Evolutionary conservation across 2,113 vertebrate genomes (phyloP).

Genomic region (Leptobrachium leishanense): DNA sequence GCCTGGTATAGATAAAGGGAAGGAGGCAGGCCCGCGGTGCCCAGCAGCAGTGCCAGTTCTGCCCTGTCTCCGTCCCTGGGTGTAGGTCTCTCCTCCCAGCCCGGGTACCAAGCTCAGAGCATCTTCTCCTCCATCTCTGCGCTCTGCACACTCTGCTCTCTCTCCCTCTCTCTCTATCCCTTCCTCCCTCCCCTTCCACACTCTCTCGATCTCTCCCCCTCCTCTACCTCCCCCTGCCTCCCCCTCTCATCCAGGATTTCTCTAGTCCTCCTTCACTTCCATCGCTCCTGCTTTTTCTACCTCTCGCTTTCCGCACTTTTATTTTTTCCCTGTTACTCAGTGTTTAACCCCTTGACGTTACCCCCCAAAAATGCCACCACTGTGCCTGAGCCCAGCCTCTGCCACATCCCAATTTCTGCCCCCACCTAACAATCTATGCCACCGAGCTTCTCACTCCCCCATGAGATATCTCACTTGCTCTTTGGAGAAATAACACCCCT

Average conservation of each 20-base stretch:
- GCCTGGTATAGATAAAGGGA: background rate
- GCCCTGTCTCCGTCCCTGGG: slow-evolving; percentile 9
- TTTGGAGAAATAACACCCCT: too few species aligned
- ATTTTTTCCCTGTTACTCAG: background rate
- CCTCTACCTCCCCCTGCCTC: background rate
- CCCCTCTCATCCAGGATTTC: slow-evolving; percentile 1
- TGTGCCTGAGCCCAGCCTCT: too few species aligned
- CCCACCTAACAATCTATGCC: too few species aligned
- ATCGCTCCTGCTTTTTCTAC: slow-evolving; percentile 5
- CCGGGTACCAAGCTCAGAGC: slow-evolving; percentile 35
- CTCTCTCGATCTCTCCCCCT: slow-evolving; percentile 7
- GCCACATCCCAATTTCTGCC: too few species aligned
- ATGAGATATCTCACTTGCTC: too few species aligned
- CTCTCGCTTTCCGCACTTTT: background rate
- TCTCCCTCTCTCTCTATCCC: slow-evolving; percentile 11
- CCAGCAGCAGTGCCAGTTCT: slow-evolving; percentile 14
- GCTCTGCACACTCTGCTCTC: slow-evolving; percentile 29
- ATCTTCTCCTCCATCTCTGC: slow-evolving; percentile 42
- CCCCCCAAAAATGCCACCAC: background rate
- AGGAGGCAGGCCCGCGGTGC: slow-evolving; percentile 10
- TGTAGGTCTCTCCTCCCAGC: background rate
- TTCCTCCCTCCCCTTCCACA: slow-evolving; percentile 1
- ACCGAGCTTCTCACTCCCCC: too few species aligned
- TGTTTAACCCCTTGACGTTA: too few species aligned
- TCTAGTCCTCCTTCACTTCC: slow-evolving; percentile 27